Base-by-base conservation (phyloP, 1,140 invertebrate species). In the Pseudomyrmex pallidus region DNA sequence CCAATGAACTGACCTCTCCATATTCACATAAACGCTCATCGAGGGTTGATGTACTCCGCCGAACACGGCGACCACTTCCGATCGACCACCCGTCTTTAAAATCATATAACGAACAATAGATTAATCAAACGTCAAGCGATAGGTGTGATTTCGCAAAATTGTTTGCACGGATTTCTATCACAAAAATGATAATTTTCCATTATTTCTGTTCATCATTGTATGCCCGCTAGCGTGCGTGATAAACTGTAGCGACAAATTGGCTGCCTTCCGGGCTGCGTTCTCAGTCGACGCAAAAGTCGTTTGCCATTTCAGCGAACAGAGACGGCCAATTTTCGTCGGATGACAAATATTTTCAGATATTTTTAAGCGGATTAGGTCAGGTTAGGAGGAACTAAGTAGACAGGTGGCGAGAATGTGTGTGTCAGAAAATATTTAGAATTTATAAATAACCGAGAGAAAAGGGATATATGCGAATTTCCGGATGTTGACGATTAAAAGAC, bases 181-280 rank as follows among this genome's bases (percentile, higher is more conserved):
- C 87, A 56, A 91, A 88, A 89, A 89, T 35, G 0, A 35, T 7
- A 82, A 67, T 85, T 89, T 87, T 86, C 52, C 54, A 74, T 87
- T 84, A 87, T 87, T 87, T 82, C 82, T 85, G 74, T 66, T 62
- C 87, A 22, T 54, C 68, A 72, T 78, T 82, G 76, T 78, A 20
- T 62, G 59, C 52, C 10, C 59, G 74, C 22, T 44, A 57, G 20
- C 67, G 35, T 35, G 48, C 56, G 56, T 22, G 59, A 13, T 68
- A 84, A 77, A 48, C 48, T 83, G 13, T 13, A 35, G 50, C 25
- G 77, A 70, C 17, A 59, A 87, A 86, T 87, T 87, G 78, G 85
- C 85, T 72, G 84, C 52, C 85, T 86, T 86, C 64, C 84, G 74
- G 74, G 35, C 74, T 76, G 54, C 67, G 50, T 56, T 74, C 68